Evolutionary conservation across 2,113 vertebrate genomes (phyloP), one percentile per base, ranked within the genome.

Genomic region (Herpailurus yagouaroundi): DNA sequence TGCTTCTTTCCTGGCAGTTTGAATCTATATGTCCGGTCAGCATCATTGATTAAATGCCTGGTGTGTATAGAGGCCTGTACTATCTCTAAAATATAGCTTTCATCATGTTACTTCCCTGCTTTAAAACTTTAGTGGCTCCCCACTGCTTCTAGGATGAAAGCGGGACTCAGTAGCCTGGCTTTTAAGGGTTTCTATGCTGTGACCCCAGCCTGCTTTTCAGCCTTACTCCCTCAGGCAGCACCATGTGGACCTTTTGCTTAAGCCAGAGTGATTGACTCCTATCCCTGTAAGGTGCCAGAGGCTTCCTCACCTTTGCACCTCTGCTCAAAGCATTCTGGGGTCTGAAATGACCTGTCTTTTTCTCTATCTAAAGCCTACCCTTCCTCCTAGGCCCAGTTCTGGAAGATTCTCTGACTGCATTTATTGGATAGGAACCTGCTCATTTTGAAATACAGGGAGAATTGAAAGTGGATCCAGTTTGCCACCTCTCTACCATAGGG

Each of bases 41-140:
- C 76, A 57, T 88, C 94, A 97, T 94, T 97, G 97, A 97, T 97
- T 96, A 98, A 94, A 77, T 97, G 87, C 87, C 95, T 52, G 41
- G 33, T 96, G 31, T 96, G 45, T 48, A 63, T 9, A 93, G 63
- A 93, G 66, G 81, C 36, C 64, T 10, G 4, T 36, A 74, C 10
- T 66, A 2, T 68, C 69, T 92, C 79, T 95, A 60, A 95, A 86
- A 84, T 94, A 82, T 0, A 55, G 90, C 92, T 96, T 95, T 95
- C n/a, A 82, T 95, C 69, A 38, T 27, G 31, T 87, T 92, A 81
- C 52, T 77, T 45, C 83, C 14, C 74, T 96, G 36, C 66, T 97
- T 94, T 85, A 86, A 96, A 92, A 93, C 36, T 86, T 81, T 0
- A 69, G 74, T 92, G 82, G 68, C 33, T 89, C 68, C 23, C 29